A percentile compares a stretch with the other conserved stretches of the same genome.
These are phyloP conservation scores for Neoscelio sp. DNA, from an alignment of 2,888 invertebrate species.

Conservation along the genomic window DNA sequence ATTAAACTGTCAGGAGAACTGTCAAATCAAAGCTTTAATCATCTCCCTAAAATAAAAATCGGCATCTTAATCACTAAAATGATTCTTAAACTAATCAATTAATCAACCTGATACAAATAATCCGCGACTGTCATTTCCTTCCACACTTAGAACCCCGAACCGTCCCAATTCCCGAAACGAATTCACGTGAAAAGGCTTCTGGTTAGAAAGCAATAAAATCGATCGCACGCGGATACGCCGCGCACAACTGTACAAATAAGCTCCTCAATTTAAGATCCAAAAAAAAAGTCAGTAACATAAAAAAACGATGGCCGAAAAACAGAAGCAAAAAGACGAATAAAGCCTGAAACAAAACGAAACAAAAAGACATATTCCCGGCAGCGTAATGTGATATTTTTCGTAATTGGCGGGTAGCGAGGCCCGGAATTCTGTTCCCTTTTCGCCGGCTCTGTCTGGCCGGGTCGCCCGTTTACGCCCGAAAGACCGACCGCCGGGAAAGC, in stretches of 20 bases:
- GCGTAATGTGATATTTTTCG: constrained; percentile 68
- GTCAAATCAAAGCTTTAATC: no score
- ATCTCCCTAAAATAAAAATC: no score
- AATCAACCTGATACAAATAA: constrained; percentile 54
- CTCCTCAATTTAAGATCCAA: constrained; percentile 36
- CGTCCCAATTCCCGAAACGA: constrained; percentile 25
- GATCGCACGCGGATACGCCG: constrained; percentile 37
- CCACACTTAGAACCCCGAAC: background rate
- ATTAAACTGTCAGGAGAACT: no score
- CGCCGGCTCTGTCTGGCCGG: constrained; percentile 25
- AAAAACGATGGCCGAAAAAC: constrained; percentile 8
- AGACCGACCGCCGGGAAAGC: constrained; percentile 52
- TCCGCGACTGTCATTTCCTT: constrained; percentile 1
- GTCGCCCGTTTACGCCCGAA: constrained; percentile 37
- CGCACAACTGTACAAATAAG: constrained; percentile 52
- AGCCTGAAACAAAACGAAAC: constrained; percentile 32
- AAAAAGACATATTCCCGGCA: constrained; percentile 55
- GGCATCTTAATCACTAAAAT: constrained; percentile 42
- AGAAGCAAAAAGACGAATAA: background rate
- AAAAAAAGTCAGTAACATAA: constrained; percentile 21
- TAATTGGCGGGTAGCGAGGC: constrained; percentile 67
- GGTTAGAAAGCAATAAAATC: constrained; percentile 41
- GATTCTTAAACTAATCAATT: constrained; percentile 59
- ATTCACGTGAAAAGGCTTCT: constrained; percentile 21
- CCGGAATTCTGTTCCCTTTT: constrained; percentile 57